phyloP scores from a whole-genome alignment of 2,113 vertebrate genomes.

The Puffinus mauretanicus region DNA sequence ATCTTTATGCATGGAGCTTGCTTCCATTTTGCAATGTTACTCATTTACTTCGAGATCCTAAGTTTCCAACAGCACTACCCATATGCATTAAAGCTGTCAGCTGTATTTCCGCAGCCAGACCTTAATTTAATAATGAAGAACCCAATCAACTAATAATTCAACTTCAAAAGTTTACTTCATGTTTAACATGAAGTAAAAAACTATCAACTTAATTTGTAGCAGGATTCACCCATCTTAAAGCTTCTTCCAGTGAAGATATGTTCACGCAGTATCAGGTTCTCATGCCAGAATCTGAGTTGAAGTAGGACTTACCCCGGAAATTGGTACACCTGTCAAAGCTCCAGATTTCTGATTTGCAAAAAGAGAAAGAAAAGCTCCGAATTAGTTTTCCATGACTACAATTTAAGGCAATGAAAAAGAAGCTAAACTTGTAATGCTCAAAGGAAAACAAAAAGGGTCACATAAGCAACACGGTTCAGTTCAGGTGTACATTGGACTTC shows the following conservation, averaged over 20 bases:
- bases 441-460: not conserved
- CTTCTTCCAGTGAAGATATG: not conserved
- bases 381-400: not conserved
- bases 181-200: not conserved
- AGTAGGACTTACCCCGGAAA: slow-evolving; percentile 89
- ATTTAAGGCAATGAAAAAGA: not conserved
- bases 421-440: not conserved
- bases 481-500: not conserved
- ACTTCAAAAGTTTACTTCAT: not conserved
- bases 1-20: not conserved
- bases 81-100: not conserved
- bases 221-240: not conserved
- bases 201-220: not conserved
- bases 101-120: not conserved
- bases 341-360: slow-evolving; percentile 81
- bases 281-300: not conserved
- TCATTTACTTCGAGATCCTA: not conserved
- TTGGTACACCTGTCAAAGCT: slow-evolving; percentile 88
- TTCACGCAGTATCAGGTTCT: not conserved
- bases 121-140: not conserved
- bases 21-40: not conserved
- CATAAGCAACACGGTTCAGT: not conserved
- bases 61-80: not conserved
- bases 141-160: not conserved
- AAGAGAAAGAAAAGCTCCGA: not conserved